Evolutionary conservation across 35 echinoderm and acorn worm species (phyloP).

Genomic region (Heliocidaris tuberculata): DNA sequence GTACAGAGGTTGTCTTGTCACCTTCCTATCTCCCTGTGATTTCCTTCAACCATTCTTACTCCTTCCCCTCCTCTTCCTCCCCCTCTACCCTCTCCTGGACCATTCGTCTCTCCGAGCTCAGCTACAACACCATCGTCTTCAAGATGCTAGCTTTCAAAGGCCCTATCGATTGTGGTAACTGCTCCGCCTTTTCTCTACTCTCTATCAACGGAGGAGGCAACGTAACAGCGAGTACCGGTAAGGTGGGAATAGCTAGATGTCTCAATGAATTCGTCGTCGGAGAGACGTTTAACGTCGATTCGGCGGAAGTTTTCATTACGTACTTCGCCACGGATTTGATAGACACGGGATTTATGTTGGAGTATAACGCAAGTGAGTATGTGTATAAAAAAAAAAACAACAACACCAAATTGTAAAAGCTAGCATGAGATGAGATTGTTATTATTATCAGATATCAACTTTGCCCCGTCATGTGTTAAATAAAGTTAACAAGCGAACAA

Average conservation of each 20-base stretch:
- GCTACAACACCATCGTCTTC: conserved; percentile 30
- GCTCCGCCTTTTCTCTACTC: conserved; percentile 7
- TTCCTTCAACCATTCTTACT: neutral
- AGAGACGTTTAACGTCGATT: neutral
- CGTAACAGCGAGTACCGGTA: neutral
- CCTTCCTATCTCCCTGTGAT: neutral
- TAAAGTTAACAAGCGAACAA: too few species aligned
- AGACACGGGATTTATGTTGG: conserved; percentile 35
- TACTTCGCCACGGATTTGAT: conserved; percentile 18
- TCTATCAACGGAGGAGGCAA: conserved; percentile 26
- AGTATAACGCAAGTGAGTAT: conserved; percentile 24
- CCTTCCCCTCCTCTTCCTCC: too few species aligned
- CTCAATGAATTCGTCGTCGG: conserved; percentile 12
- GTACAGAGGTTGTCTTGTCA: conserved; percentile 22
- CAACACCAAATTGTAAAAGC: too few species aligned
- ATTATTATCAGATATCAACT: too few species aligned
- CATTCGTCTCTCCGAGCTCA: conserved; percentile 17
- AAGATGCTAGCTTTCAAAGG: conserved; percentile 21
- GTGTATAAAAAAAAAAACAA: too few species aligned
- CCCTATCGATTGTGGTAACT: neutral
- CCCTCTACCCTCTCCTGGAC: conserved; percentile 5
- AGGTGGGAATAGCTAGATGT: neutral
- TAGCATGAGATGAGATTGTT: too few species aligned
- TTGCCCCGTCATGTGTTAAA: too few species aligned
- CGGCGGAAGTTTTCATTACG: neutral